Evolutionary conservation across 1,140 invertebrate genomes (phyloP), one percentile per base, ranked within the genome.

Genomic region (Melanaphis sacchari): DNA sequence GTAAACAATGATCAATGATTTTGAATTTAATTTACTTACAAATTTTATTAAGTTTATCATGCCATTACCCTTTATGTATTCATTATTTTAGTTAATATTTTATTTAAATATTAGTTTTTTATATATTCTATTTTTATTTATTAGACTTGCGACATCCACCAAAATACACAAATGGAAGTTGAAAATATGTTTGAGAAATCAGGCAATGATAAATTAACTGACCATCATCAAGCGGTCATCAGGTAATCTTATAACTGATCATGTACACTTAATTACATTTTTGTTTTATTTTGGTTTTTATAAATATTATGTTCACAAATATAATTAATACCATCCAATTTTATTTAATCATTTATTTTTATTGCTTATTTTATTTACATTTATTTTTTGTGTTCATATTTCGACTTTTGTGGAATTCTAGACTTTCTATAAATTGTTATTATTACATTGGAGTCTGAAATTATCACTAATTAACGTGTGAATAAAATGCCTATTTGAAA

Each of bases 91-190:
- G 24, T 36, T 88, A 89, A 38, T 89, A 54, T 52, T 89, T 52
- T 88, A 22, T 54, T 54, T 90, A 26, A 90, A 52, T 52, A 49
- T 88, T 54, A 54, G 22, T 90, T 84, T 84, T 82, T 52, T 52
- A 52, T 52, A 18, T 66, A n/a, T 3, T 49, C 52, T 91, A 36
- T 82, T 40, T 49, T 82, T 82, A 31, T 92, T 52, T 52, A 24
- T 24, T 54, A 93, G 91, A 93, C 81, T 93, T 93, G 46, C 81
- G 81, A 52, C n/a, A 93, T 40, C 49, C 91, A 52, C 81, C 81
- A 85, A 93, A 93, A 84, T 93, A 93, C 46, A 93, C 76, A 85
- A 93, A 85, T 93, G 81, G 81, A 93, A 84, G 81, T 93, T 93
- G 81, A 93, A 41, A 91, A 91, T 76, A 59, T 54, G 49, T 52